Base-by-base conservation (phyloP, 2,888 invertebrate species). In the Amiota minor region DNA sequence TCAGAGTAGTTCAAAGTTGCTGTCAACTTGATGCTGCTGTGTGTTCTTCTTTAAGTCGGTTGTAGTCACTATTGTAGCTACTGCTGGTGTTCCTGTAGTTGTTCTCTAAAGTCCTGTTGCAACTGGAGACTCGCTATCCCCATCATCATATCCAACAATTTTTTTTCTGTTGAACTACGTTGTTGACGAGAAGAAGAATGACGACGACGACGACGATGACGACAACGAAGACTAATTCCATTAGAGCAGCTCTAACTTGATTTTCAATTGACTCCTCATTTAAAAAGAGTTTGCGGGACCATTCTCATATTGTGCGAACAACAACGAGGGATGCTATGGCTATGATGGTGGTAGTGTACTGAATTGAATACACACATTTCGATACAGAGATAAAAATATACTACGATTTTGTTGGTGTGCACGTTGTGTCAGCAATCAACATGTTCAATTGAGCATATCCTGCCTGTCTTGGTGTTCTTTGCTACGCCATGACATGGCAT, bases 201-300 rank as follows among this genome's bases (percentile, higher is more conserved):
- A 35, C 23, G 23, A 23, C 23, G 23, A 23, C 23, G 3, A 23
- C 23, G 23, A 67, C 18, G 46, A n/a, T 77, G 75, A 75, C 79
- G 70, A 73, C 78, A 53, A 79, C 76, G 78, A 79, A 35, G 81
- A 85, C 84, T 83, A 83, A 83, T 85, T 83, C 84, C 84, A 83
- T 85, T 83, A 85, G 85, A 84, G 82, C 84, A 78, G 80, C 86
- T 84, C 80, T 83, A 85, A 83, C 84, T 86, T 85, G 83, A 83
- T 83, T 83, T 83, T 84, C 83, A 86, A 85, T 83, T 83, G 86
- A 85, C 86, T 83, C 84, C 83, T 81, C 84, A 85, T 84, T 83
- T 85, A 56, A 23, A 69, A 46, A 18, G 49, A 70, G 46, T 59
- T 61, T 56, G 11, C 16, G 56, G n/a, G 16, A 16, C 18, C 16